These are phyloP conservation scores for Megatriorchis doriae DNA, from an alignment of 2,113 vertebrate species.

Conservation along the genomic window DNA sequence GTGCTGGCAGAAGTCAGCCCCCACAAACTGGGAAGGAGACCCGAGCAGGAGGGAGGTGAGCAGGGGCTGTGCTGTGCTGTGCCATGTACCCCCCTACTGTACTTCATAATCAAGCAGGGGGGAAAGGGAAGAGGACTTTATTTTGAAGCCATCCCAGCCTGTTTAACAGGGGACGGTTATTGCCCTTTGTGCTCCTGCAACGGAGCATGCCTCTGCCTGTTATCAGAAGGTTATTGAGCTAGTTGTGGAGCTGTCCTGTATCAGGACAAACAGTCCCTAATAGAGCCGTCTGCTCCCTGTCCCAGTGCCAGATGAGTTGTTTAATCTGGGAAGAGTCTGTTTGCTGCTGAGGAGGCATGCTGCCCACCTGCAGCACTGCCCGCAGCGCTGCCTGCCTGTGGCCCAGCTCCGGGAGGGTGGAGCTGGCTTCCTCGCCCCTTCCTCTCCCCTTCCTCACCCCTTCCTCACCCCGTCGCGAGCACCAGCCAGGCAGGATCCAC, in stretches of 20 bases:
- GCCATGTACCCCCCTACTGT: fast-evolving
- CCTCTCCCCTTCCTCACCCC: neutral
- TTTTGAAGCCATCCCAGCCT: neutral
- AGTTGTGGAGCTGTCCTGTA: neutral
- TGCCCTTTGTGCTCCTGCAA: neutral
- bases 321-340: neutral
- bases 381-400: neutral
- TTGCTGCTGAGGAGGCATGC: fast-evolving
- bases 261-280: slow-evolving; percentile 4
- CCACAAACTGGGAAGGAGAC: neutral
- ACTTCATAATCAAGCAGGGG: neutral
- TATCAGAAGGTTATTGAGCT: neutral
- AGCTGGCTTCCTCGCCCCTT: neutral
- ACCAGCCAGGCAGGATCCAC: neutral
- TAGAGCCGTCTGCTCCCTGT: neutral
- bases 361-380: neutral
- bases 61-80: neutral
- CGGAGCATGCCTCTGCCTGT: fast-evolving
- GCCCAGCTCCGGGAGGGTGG: neutral
- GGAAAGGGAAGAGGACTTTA: neutral
- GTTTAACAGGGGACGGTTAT: neutral
- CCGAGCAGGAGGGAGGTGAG: neutral
- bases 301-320: neutral
- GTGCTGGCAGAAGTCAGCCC: neutral
- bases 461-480: fast-evolving